Evolutionary conservation across 2,888 invertebrate species (phyloP), one percentile per base, ranked within the genome.

Genomic region (Diaperis boleti): DNA sequence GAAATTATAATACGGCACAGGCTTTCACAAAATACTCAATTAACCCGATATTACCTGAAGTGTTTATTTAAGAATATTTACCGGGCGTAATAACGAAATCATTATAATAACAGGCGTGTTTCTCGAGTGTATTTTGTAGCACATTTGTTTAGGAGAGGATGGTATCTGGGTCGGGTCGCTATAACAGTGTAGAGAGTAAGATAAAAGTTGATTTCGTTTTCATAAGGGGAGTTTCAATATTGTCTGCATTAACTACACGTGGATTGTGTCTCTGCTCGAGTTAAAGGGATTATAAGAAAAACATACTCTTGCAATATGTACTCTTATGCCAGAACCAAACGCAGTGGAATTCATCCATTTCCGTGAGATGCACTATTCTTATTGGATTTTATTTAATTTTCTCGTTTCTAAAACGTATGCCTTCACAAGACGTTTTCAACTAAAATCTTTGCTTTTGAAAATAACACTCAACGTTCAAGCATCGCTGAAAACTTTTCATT

Each of bases 11-110:
- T 17, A 8, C n/a, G 18, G 6, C 33, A 17, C 11, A 22, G 52
- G 20, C 15, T 44, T 17, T 17, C 37, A 41, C 49, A 35, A 54
- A 61, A 61, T 55, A 56, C 35, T 57, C 39, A 62, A 57, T 62
- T 62, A 62, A 56, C 42, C 15, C 31, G 17, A 50, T 29, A 62
- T 55, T 62, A 55, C 29, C 33, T 49, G 42, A 18, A 15, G 42
- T 50, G 57, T 57, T 57, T 57, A 62, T 57, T 49, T 47, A 50
- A 47, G 50, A 50, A 56, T 50, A 47, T 56, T 62, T 31, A 15
- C 35, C 20, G 18, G 31, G 10, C 35, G 35, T 57, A 49, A 49
- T 35, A 57, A 57, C 42, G 26, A 44, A 62, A 62, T 62, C 57
- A 62, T 56, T 49, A 35, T 45, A 56, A 56, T 45, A 56, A 45